These are phyloP conservation scores for Brachionus asplanchnoidis DNA, from an alignment of 1,140 invertebrate species.

Conservation along the genomic window DNA sequence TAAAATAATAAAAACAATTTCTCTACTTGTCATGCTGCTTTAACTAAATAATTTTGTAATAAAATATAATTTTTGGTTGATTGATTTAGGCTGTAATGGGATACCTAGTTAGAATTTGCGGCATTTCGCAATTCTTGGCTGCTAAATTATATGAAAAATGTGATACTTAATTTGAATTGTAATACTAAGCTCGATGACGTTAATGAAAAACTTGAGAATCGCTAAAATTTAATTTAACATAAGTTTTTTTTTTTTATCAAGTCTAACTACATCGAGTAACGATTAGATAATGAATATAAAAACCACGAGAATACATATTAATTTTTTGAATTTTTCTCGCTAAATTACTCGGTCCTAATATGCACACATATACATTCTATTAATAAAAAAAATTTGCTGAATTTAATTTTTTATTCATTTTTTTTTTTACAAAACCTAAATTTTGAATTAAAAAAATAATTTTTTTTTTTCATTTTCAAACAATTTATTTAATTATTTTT, in stretches of 20 bases:
- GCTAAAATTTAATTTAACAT: constrained; percentile 27
- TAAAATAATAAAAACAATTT: neutral
- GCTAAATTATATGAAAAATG: neutral
- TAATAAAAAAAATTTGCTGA: neutral
- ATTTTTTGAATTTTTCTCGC: constrained; percentile 8
- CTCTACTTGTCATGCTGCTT: neutral
- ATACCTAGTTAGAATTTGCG: neutral
- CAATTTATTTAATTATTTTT: constrained; percentile 4
- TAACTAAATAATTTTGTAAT: neutral
- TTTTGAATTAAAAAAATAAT: neutral
- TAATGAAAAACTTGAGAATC: constrained; percentile 35
- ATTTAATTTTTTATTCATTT: neutral
- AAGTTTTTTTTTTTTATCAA: constrained; percentile 32
- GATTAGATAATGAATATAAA: constrained; percentile 5
- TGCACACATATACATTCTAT: neutral
- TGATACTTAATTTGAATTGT: neutral
- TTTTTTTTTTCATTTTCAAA: neutral
- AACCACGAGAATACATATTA: constrained; percentile 9
- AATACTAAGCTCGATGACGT: constrained; percentile 12
- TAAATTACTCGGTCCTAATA: neutral
- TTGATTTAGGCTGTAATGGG: neutral
- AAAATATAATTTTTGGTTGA: neutral
- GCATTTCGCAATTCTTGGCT: neutral
- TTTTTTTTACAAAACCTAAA: neutral
- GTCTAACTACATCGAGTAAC: neutral